phyloP scores from a whole-genome alignment of 2,888 invertebrate genomes.

The Stenurella melanura region DNA sequence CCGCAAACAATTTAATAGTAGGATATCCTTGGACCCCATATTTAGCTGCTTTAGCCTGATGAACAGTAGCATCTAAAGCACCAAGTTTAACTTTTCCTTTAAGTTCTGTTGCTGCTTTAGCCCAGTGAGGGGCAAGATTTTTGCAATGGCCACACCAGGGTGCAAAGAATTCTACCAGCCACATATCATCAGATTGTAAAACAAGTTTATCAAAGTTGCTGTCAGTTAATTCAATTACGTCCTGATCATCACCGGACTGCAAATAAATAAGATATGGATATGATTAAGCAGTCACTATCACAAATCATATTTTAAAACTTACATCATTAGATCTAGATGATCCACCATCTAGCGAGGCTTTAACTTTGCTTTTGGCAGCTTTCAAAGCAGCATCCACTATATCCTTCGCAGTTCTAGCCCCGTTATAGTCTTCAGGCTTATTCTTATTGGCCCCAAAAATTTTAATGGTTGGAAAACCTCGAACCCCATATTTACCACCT shows the following conservation, averaged over 20 bases:
- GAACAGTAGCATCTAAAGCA: constrained; percentile 96
- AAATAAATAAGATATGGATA: not conserved
- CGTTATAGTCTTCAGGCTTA: constrained; percentile 89
- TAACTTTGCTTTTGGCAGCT: constrained; percentile 85
- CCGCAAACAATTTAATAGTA: constrained; percentile 93
- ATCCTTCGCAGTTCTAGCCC: constrained; percentile 88
- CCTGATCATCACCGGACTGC: constrained; percentile 72
- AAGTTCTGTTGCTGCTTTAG: constrained; percentile 92
- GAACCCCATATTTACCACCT: constrained; percentile 86
- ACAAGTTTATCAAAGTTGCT: constrained; percentile 95
- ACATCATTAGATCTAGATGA: constrained; percentile 63
- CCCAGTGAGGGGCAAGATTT: constrained; percentile 97
- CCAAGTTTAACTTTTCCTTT: constrained; percentile 98
- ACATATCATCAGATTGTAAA: constrained; percentile 93
- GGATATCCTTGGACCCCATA: constrained; percentile 96
- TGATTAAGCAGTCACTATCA: not conserved
- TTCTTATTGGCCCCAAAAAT: constrained; percentile 91
- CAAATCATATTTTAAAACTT: constrained; percentile 40
- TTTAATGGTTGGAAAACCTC: constrained; percentile 97
- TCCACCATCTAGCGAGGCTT: constrained; percentile 78
- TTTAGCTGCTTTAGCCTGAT: constrained; percentile 86
- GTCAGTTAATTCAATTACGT: constrained; percentile 96
- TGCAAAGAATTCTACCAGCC: constrained; percentile 98
- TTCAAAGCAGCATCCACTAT: constrained; percentile 90
- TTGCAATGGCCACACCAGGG: constrained; percentile 99